phyloP scores from a whole-genome alignment of 92 coral and sea anemone genomes.

The Palythoa grandiflora region DNA sequence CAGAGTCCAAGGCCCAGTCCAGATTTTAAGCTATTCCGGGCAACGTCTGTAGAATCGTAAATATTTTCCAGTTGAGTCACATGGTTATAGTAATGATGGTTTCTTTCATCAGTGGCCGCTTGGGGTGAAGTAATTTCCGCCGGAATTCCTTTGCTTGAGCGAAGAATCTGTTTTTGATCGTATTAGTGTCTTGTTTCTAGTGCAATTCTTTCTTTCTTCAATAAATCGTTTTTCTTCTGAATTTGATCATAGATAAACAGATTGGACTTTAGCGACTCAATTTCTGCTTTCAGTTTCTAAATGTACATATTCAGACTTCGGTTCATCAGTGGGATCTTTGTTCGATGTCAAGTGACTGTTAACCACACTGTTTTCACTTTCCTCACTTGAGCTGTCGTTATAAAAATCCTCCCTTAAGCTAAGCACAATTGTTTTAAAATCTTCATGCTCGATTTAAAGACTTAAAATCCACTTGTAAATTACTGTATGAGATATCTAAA shows the following conservation, averaged over 20 bases:
- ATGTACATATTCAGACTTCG: background rate
- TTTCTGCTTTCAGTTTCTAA: conserved; percentile 4
- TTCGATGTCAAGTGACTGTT: background rate
- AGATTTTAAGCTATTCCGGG: background rate
- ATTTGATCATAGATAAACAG: background rate
- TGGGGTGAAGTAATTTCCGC: conserved; percentile 1
- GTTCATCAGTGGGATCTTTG: background rate
- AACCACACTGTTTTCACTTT: conserved; percentile 1
- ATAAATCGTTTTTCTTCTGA: background rate
- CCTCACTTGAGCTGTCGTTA: background rate
- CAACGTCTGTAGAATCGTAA: background rate
- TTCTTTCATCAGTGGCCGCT: background rate
- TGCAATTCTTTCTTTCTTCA: conserved; percentile 4
- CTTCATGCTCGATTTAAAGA: background rate
- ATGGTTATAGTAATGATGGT: background rate
- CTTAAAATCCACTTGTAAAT: conserved; percentile 5
- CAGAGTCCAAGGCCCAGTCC: background rate
- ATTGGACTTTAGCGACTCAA: conserved; percentile 4
- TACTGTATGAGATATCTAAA: background rate
- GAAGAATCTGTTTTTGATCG: background rate
- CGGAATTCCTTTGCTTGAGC: background rate
- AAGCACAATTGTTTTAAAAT: conserved; percentile 3
- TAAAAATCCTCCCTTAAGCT: background rate
- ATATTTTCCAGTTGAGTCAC: background rate
- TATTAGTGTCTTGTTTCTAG: background rate